Base-by-base conservation (phyloP, 1,140 invertebrate species). In the Zaprionus lachaisei region DNA sequence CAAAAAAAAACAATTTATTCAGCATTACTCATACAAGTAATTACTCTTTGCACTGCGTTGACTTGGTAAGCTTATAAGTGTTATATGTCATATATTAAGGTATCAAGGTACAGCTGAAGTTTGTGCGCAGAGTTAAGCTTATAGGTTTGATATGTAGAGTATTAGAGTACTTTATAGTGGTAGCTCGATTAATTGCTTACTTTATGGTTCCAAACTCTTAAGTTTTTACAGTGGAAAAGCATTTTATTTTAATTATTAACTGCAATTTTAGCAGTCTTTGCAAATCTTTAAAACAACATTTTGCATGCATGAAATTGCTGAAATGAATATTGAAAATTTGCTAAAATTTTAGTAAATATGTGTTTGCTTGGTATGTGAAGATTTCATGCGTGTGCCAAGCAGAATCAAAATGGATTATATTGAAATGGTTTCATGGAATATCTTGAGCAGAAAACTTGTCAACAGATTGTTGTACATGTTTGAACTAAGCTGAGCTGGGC, bases 401-500 rank as follows among this genome's bases (percentile, higher is more conserved):
- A 31, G 5, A 15, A 15, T 60, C 57, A 38, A 24, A 60, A 44
- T 51, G 47, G 47, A 51, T 22, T 51, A 51, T 24, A 51, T 51
- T 51, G 20, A 9, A 47, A 47, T 47, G 41, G 41, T 44, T 17
- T 44, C 41, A 47, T 9, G 41, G 41, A 47, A 47, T 20, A 47
- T 47, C 41, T 24, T 51, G 20, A 24, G 20, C 47, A 51, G 47
- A 51, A 15, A 22, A 38, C 37, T 63, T 62, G 60, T 12, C 58
- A 24, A 22, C 37, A 55, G 41, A 28, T 58, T 66, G 41, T 34
- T 57, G 49, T 56, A 26, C 38, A 34, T 34, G 31, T 34, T 34
- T 34, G 31, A 11, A 34, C 3, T 34, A 9, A 34, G 31, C 31
- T 11, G 9, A 34, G 31, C 31, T 11, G 38, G 14, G 0, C 38